Conservation (phyloP, 1,140 invertebrate genomes). For the Grapholita molesta region DNA sequence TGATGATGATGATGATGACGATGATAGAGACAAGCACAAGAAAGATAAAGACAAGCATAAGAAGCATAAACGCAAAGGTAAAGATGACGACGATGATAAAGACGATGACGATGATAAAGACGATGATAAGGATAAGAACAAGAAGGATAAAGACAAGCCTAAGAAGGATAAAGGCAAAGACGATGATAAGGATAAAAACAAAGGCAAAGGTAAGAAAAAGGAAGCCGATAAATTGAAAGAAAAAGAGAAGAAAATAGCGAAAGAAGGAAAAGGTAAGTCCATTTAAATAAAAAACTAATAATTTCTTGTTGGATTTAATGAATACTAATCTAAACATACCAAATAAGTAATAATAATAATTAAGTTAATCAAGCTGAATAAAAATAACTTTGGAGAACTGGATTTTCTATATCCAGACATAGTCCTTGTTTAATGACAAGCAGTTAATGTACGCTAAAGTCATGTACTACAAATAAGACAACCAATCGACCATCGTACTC, state of each 20-base stretch:
- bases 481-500: too few relatives aligned
- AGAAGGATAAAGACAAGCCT: not conserved
- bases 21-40: too few relatives aligned
- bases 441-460: too few relatives aligned
- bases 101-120: not conserved
- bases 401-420: too few relatives aligned
- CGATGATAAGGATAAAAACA: not conserved
- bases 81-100: not conserved
- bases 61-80: not conserved
- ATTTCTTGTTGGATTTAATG: too few relatives aligned
- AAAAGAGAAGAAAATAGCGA: not conserved
- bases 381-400: too few relatives aligned
- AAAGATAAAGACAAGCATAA: not conserved
- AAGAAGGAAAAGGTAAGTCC: not conserved
- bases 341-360: too few relatives aligned
- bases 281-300: too few relatives aligned
- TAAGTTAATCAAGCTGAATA: too few relatives aligned
- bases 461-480: too few relatives aligned
- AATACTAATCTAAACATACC: too few relatives aligned
- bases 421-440: too few relatives aligned
- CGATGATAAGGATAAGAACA: not conserved
- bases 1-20: not conserved
- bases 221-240: not conserved
- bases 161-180: not conserved
- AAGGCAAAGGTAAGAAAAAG: not conserved